Evolutionary conservation across 2,113 vertebrate species (phyloP), one percentile per base, ranked within the genome.

Genomic region (Chauna torquata): DNA sequence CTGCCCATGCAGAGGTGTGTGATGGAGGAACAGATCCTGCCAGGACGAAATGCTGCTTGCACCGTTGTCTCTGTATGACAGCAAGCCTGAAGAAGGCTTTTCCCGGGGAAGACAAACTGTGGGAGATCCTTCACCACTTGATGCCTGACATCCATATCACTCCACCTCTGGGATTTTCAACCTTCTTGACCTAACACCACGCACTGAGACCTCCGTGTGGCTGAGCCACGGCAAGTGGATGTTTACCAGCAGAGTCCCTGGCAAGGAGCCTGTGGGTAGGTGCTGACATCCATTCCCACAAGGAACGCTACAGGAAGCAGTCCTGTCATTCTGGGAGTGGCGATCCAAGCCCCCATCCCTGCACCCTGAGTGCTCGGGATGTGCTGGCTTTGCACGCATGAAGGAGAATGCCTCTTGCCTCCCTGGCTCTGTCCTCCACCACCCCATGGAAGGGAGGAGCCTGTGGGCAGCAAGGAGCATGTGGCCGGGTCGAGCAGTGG

Each of bases 1-100:
- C 5, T 5, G 12, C 16, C 6, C 2, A 0, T 50, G 47, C 13
- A 0, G 0, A 59, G 6, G 19, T 58, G 47, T 68, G 62, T 58
- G 66, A 34, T 2, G 0, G 8, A 5, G 12, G 11, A 27, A 32
- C 8, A 2, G 7, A n/a, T 71, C 61, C n/a, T 52, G 66, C 38
- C 54, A 49, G 36, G 30, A 32, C 52, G 6, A 16, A 42, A n/a
- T 78, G 59, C 38, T 90, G 8, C 30, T 32, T 20, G 50, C 25
- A 23, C 40, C 0, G 0, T 3, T 54, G 6, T 25, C 38, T 80
- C 45, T 18, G 3, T 8, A 42, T 19, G 10, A 72, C 9, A 82
- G 42, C 55, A 69, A 83, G 49, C 44, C n/a, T 61, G 57, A 25
- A 59, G 72, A 57, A 30, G 16, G 11, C 12, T 86, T 80, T 86